Evolutionary conservation across 1,140 invertebrate genomes (phyloP), one percentile per base, ranked within the genome.

Genomic region (Eueides isabella): DNA sequence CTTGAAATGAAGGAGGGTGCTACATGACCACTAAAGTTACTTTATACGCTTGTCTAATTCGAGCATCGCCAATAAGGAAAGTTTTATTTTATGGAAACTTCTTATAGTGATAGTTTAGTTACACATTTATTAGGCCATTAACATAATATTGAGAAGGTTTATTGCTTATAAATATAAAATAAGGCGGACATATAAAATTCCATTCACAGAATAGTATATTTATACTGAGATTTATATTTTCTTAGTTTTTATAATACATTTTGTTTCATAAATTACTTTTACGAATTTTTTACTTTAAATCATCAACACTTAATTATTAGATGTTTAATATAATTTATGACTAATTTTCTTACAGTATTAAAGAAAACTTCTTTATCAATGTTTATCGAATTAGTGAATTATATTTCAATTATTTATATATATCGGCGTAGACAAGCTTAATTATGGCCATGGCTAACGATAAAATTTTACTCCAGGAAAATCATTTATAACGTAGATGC

Each of bases 1-100:
- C 70, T 63, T 62, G 61, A 65, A 63, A 65, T 68, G 61, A 63
- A 70, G 72, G 72, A 79, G 78, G 77, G 78, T 79, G 76, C 72
- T 70, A 73, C 74, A 74, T 61, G 67, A 77, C 73, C 67, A 78
- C 78, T 82, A 67, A 41, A 77, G 67, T 72, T 66, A 44, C 74
- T 83, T 83, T 83, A 82, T 82, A 76, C 77, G 66, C 72, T 75
- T 77, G 65, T 73, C 77, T 84, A 76, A 79, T 85, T 80, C 76
- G 71, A 71, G 75, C 71, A 66, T 26, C 72, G 63, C 67, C 74
- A 75, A 75, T 82, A 80, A 79, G 74, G 70, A 80, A 80, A 80
- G 65, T 75, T 83, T 85, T 79, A 85, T 81, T 80, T 80, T 76
- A 80, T 69, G 30, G 71, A 44, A 63, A 72, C 69, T 74, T 66